Base-by-base conservation (phyloP, 2,888 invertebrate genomes). In the Busseola fusca region DNA sequence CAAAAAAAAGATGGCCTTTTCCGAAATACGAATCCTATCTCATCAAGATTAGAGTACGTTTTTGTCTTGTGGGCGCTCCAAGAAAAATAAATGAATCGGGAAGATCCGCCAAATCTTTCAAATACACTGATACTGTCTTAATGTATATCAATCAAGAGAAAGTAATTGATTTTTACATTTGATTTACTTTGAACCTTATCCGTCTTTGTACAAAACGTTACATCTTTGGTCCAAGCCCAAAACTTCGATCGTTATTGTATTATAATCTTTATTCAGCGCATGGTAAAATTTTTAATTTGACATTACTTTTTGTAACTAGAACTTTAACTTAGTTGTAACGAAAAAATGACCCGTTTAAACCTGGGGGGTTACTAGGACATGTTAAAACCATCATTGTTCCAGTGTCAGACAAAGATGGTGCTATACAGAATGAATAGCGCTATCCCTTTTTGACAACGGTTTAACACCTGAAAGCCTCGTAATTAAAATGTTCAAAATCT, bases 71-170 rank as follows among this genome's bases (percentile, higher is more conserved):
- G 40, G 56, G 25, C 6, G 27, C 27, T 73, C 40, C 40, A 54
- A 56, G 27, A 25, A 40, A 48, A 72, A 72, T 62, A 62, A 71
- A 62, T 48, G 71, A 40, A 56, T 56, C 10, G 7, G 6, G 14
- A 40, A 34, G 60, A 73, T 57, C 48, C 72, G 2, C 64, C 4
- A 40, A 50, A 67, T 67, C 59, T 54, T 25, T 30, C 27, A 45
- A 67, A 59, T 59, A 4, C 48, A 50, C n/a, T n/a, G 30, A 66
- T n/a, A 54, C 27, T 40, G 40, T 40, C 40, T 73, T 67, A 67
- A 66, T 30, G 74, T 59, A 21, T 37, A 54, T 54, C 52, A 73
- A 66, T 66, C 58, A 59, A 45, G 30, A 40, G 16, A 65, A 74
- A 21, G 48, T 48, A 48, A 65, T 73, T 72, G 58, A n/a, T 34